A percentile compares a stretch with the other conserved stretches of the same genome.
Conservation (phyloP, 37 sponge, comb jelly and placozoan species). For the Ephydatia muelleri region DNA sequence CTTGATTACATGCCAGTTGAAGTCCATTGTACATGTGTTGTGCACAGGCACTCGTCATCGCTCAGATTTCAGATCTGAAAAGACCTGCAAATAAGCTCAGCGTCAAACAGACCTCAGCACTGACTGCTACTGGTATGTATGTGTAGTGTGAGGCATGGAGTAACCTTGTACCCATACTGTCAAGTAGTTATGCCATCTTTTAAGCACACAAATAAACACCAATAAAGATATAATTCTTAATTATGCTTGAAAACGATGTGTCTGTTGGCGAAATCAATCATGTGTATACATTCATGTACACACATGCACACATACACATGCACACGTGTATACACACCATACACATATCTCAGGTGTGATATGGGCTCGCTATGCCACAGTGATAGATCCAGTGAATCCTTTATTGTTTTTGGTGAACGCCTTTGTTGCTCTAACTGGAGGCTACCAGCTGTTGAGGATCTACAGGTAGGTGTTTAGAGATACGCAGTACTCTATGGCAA, state of each 20-base stretch:
- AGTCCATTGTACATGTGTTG: background rate
- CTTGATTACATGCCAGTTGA: background rate
- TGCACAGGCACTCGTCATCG: slow-evolving; percentile 82
- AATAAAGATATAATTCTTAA: no score
- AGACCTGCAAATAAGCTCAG: slow-evolving; percentile 88
- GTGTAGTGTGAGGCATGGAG: background rate
- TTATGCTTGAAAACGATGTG: no score
- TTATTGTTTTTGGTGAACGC: slow-evolving; percentile 86
- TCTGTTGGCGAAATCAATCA: no score
- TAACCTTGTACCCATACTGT: no score
- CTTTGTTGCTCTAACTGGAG: slow-evolving; percentile 66
- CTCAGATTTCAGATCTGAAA: slow-evolving; percentile 74
- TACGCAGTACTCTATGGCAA: background rate
- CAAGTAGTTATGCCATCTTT: no score
- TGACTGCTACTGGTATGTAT: slow-evolving; percentile 74
- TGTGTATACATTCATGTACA: background rate
- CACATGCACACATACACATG: background rate
- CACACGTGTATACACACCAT: no score
- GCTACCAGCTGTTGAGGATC: slow-evolving; percentile 64
- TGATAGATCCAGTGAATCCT: slow-evolving; percentile 85
- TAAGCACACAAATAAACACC: no score
- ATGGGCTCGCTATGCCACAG: slow-evolving; percentile 88
- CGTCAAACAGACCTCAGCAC: slow-evolving; percentile 65
- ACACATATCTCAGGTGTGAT: slow-evolving; percentile 45
- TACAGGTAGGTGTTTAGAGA: slow-evolving; percentile 32